Evolutionary conservation across 2,888 invertebrate genomes (phyloP).

Genomic region (Drosophila buzzatii): DNA sequence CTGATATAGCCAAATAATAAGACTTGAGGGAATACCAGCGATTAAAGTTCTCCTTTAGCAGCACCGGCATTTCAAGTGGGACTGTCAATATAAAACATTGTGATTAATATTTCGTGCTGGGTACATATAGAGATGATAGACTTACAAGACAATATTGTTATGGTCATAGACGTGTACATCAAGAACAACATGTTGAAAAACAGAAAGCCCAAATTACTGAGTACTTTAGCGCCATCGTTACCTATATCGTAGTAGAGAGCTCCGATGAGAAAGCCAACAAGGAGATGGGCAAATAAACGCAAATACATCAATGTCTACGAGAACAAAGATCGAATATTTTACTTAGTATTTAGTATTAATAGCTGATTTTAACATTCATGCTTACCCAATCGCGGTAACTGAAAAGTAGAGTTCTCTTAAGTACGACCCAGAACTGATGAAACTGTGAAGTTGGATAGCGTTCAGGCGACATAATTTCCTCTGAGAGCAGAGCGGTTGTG

Average conservation of each 20-base stretch:
- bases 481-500: constrained; percentile 89
- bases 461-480: constrained; percentile 88
- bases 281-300: constrained; percentile 95
- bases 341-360: not conserved
- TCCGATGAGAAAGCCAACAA: constrained; percentile 97
- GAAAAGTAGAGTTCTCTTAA: constrained; percentile 93
- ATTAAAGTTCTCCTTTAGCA: constrained; percentile 97
- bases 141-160: constrained; percentile 98
- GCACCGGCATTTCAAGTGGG: constrained; percentile 97
- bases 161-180: constrained; percentile 99
- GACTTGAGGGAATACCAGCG: constrained; percentile 98
- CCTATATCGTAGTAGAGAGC: constrained; percentile 98
- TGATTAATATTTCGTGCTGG: not conserved
- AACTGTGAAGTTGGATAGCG: constrained; percentile 94
- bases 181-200: constrained; percentile 99
- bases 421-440: constrained; percentile 94
- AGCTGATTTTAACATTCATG: no score
- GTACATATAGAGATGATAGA: not conserved
- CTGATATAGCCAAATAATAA: constrained; percentile 97
- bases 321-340: not conserved
- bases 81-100: constrained; percentile 86
- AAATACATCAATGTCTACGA: constrained; percentile 97
- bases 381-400: constrained; percentile 95
- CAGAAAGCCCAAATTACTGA: constrained; percentile 97
- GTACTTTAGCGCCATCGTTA: constrained; percentile 97